phyloP scores from a whole-genome alignment of 2,797 vertebrate species.

The Telmatherina bonti region DNA sequence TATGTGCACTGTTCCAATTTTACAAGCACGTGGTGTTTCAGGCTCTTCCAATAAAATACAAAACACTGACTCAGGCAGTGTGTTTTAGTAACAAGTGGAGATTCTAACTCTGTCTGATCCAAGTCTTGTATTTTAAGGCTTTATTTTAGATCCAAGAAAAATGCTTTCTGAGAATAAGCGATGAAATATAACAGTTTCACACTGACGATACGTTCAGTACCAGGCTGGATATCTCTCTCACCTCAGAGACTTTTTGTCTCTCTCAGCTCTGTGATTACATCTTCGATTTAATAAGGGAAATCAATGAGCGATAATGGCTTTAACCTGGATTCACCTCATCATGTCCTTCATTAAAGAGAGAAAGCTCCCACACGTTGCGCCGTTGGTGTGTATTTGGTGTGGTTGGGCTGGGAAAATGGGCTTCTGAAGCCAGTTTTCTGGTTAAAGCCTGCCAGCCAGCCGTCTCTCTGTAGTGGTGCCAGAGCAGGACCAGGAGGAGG shows the following conservation, averaged over 20 bases:
- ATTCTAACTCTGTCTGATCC: neutral
- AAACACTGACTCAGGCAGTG: neutral
- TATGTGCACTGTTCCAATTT: too few species aligned
- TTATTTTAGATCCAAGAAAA: neutral
- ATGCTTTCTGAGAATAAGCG: neutral
- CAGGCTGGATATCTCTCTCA: neutral
- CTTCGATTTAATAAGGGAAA: slow-evolving; percentile 34
- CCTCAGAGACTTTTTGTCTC: neutral
- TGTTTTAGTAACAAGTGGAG: neutral
- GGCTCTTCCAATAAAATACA: neutral
- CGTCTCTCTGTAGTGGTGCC: slow-evolving; percentile 60
- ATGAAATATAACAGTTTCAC: neutral
- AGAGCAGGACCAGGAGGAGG: slow-evolving; percentile 27
- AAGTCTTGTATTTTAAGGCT: neutral
- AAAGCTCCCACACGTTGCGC: slow-evolving; percentile 8
- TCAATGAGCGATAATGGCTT: slow-evolving; percentile 42
- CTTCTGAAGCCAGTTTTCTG: slow-evolving; percentile 27
- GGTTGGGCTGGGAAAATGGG: slow-evolving; percentile 36
- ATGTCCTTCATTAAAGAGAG: slow-evolving; percentile 34
- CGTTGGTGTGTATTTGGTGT: slow-evolving; percentile 16
- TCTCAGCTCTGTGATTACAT: slow-evolving; percentile 38
- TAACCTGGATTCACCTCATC: slow-evolving; percentile 47
- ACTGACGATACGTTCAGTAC: neutral
- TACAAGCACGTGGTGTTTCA: too few species aligned
- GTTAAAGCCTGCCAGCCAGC: slow-evolving; percentile 28